These are phyloP conservation scores for Phragmatobia fuliginosa DNA, from an alignment of 2,888 invertebrate genomes.

Conservation along the genomic window DNA sequence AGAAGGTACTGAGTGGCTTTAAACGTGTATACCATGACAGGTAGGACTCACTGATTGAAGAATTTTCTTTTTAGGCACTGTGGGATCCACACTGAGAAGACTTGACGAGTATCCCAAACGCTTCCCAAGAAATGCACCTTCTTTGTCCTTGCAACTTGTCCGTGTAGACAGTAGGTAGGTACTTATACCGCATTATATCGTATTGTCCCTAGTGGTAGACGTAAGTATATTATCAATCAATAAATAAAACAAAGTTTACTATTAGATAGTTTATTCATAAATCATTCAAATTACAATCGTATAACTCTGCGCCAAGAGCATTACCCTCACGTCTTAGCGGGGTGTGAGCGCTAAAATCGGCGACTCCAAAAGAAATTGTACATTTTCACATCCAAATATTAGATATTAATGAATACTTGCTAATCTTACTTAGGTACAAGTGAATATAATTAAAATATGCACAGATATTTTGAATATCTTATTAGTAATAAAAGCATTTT, in stretches of 20 bases:
- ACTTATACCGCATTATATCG: no score
- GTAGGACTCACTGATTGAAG: no score
- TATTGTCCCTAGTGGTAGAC: no score
- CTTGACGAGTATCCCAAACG: no score
- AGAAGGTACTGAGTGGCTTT: no score
- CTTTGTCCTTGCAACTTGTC: no score
- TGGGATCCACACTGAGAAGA: no score
- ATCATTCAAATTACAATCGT: slow-evolving; percentile 45
- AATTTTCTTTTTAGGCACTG: no score
- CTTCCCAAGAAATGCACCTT: no score
- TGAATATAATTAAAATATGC: slow-evolving; percentile 47
- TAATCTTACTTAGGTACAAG: slow-evolving; percentile 24
- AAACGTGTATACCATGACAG: no score
- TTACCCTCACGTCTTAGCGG: slow-evolving; percentile 9
- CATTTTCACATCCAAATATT: slow-evolving; percentile 33
- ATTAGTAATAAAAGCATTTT: slow-evolving; percentile 56
- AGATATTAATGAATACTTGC: slow-evolving; percentile 27
- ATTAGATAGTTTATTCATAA: slow-evolving; percentile 52
- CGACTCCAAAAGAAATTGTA: slow-evolving; percentile 14
- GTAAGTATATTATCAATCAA: no score
- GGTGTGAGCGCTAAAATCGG: not conserved
- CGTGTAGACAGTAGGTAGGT: no score
- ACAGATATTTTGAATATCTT: slow-evolving; percentile 55
- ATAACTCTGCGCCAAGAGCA: slow-evolving; percentile 25
- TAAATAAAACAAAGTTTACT: slow-evolving; percentile 22